These are phyloP conservation scores for Cuniculus paca DNA, from an alignment of 2,797 vertebrate species.

Conservation along the genomic window DNA sequence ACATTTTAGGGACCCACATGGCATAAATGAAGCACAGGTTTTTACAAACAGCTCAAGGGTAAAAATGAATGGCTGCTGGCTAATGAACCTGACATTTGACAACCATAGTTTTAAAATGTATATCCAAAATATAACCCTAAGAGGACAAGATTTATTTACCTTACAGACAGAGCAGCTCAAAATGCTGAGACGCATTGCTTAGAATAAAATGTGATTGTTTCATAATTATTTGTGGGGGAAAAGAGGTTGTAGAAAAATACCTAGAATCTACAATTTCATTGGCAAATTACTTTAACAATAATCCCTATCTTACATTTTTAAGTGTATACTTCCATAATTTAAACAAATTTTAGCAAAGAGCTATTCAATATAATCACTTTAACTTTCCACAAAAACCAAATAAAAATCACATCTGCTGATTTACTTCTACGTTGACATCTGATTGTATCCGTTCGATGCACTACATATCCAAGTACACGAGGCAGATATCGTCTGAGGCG, in stretches of 20 bases:
- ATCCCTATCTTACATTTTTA: conserved; percentile 70
- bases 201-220: conserved; percentile 72
- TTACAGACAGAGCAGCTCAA: conserved; percentile 59
- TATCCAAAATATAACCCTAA: conserved; percentile 57
- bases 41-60: conserved; percentile 61
- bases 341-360: conserved; percentile 73
- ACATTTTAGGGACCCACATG: conserved; percentile 47
- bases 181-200: conserved; percentile 69
- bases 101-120: conserved; percentile 55
- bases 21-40: conserved; percentile 58
- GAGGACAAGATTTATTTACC: conserved; percentile 53
- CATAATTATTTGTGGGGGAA: conserved; percentile 36
- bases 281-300: conserved; percentile 64
- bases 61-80: conserved; percentile 54
- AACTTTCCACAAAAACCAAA: conserved; percentile 74
- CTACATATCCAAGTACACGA: conserved; percentile 75
- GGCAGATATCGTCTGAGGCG: conserved; percentile 77
- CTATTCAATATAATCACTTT: conserved; percentile 73
- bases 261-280: conserved; percentile 42
- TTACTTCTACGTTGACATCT: conserved; percentile 68
- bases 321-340: conserved; percentile 71
- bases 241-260: conserved; percentile 76
- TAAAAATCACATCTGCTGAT: conserved; percentile 76
- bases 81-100: conserved; percentile 58
- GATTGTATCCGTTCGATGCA: conserved; percentile 72